phyloP scores from a whole-genome alignment of 1,140 invertebrate species.

The Sinella curviseta region DNA sequence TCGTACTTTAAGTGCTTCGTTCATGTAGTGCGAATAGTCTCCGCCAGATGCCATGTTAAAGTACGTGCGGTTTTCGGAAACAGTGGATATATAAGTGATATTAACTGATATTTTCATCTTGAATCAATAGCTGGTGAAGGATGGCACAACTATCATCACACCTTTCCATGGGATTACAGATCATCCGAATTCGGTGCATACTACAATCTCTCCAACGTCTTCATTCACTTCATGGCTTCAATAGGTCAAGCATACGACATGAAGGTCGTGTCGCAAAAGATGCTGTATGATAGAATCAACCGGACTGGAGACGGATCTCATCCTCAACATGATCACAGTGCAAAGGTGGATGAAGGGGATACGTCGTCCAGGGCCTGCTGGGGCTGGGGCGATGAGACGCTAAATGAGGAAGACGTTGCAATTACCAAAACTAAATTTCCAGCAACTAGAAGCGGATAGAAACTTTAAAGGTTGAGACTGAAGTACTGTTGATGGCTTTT shows the following conservation, averaged over 20 bases:
- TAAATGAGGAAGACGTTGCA: conserved; percentile 57
- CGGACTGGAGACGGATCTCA: conserved; percentile 67
- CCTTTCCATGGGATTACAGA: conserved; percentile 93
- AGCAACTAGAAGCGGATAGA: too few species aligned
- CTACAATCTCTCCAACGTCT: conserved; percentile 65
- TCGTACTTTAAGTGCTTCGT: too few species aligned
- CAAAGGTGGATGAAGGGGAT: background rate
- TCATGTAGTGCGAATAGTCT: too few species aligned
- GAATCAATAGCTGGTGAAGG: conserved; percentile 79
- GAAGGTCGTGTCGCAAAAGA: conserved; percentile 55
- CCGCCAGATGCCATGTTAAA: too few species aligned
- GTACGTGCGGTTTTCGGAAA: too few species aligned
- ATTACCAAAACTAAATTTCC: background rate
- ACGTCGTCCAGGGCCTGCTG: conserved; percentile 50
- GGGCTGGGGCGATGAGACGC: conserved; percentile 63
- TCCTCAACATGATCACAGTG: conserved; percentile 27
- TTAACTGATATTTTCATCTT: too few species aligned
- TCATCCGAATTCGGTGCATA: conserved; percentile 68
- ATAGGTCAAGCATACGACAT: conserved; percentile 67
- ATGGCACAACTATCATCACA: conserved; percentile 95
- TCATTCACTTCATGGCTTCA: conserved; percentile 64
- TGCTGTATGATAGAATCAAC: conserved; percentile 56
- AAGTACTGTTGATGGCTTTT: too few species aligned
- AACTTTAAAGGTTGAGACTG: too few species aligned
- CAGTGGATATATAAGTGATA: too few species aligned